Conservation (phyloP, 1,140 invertebrate species). For the Amphibalanus amphitrite region DNA sequence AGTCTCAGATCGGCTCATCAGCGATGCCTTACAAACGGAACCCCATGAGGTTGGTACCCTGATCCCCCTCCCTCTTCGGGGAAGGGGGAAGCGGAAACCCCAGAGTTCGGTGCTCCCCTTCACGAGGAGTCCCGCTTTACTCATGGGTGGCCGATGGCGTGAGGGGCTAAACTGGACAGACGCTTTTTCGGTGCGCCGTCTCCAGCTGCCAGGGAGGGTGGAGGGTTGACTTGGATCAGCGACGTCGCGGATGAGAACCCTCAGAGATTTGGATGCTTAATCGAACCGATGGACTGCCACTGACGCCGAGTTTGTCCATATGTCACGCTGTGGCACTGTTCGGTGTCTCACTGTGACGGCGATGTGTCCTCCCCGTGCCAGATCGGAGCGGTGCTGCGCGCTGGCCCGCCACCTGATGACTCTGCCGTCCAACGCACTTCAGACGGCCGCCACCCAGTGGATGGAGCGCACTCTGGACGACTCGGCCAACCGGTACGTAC, state of each 20-base stretch:
- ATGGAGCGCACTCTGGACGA: slow-evolving; percentile 95
- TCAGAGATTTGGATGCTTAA: no score
- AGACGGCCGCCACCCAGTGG: slow-evolving; percentile 86
- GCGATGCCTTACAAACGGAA: slow-evolving; percentile 96
- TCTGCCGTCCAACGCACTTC: slow-evolving; percentile 58
- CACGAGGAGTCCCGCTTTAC: no score
- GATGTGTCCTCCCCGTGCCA: neutral
- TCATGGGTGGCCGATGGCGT: no score
- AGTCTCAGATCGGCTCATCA: slow-evolving; percentile 81
- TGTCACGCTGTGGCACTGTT: neutral
- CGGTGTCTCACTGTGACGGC: neutral
- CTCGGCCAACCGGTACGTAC: slow-evolving; percentile 57
- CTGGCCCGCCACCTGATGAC: slow-evolving; percentile 79
- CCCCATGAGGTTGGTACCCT: slow-evolving; percentile 67
- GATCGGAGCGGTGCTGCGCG: slow-evolving; percentile 53
- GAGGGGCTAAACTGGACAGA: no score
- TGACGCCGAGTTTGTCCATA: neutral
- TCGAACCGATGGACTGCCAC: neutral
- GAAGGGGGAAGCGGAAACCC: no score
- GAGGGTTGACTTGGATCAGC: no score
- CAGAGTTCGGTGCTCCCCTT: no score
- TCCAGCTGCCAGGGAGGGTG: no score
- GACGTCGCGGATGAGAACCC: no score
- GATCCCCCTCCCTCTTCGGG: no score
- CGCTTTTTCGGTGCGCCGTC: no score